Base-by-base conservation (phyloP, 2,797 vertebrate species). In the Australoheros facetus region DNA sequence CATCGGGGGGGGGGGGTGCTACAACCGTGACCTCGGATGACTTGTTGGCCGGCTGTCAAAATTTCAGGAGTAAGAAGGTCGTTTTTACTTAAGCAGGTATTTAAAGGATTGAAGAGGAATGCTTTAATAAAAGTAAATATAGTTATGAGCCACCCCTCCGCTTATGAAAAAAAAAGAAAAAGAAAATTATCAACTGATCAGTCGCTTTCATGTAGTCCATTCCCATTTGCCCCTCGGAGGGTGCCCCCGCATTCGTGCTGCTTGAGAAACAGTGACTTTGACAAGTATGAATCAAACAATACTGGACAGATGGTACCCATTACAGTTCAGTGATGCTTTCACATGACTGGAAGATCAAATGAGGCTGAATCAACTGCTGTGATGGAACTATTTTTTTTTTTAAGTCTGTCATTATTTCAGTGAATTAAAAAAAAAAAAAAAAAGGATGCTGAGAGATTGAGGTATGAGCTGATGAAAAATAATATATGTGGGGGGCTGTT, bases 301-400 rank as follows among this genome's bases (percentile, higher is more conserved):
- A 71, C 39, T 17, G 59, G 72, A 76, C 88, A 91, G 91, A 92
- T 90, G 89, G 87, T 53, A 81, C 74, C 78, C 79, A 88, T 93
- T 91, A 89, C 73, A 87, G 81, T 84, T 83, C 81, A 87, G 56
- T 59, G 89, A 90, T 83, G 85, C 78, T 77, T 83, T 77, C 62
- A 34, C 48, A 51, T 8, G 56, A 85, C 83, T 79, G 75, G 66
- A 83, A 82, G 75, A 89, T 88, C 81, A 87, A 80, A 91, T 80
- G 39, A 54, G 85, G 78, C 72, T 81, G 81, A 70, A 82, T 88
- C 85, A 75, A 78, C 84, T 16, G n/a, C 73, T 51, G 8, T 4
- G 48, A 69, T 62, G 56, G 69, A 66, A 62, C 69, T 48, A 28
- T 59, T 12, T 30, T 30, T 30, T 32, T 10, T 10, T 37, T 37